phyloP scores from a whole-genome alignment of 2,888 invertebrate species.

The Drosophila engyochracea region DNA sequence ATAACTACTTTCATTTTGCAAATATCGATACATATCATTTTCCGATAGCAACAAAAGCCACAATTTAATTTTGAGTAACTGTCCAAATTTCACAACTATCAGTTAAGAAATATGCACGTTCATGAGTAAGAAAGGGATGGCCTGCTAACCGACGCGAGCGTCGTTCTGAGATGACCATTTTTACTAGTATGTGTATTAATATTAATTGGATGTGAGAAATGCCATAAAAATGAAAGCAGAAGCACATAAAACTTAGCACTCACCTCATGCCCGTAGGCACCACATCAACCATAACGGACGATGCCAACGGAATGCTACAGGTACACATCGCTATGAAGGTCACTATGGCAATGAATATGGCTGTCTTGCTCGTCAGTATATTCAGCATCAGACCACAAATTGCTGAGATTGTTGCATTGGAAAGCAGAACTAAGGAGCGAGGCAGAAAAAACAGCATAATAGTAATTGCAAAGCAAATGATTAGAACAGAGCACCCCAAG shows the following conservation, averaged over 20 bases:
- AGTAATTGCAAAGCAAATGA: background rate
- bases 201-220: background rate
- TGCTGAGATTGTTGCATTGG: background rate
- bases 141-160: too few relatives aligned
- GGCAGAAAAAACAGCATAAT: constrained; percentile 9
- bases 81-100: too few relatives aligned
- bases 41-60: too few relatives aligned
- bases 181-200: background rate
- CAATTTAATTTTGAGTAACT: too few relatives aligned
- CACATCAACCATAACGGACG: constrained; percentile 33
- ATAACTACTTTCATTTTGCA: background rate
- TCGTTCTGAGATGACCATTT: too few relatives aligned
- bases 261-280: constrained; percentile 61
- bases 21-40: background rate
- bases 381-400: constrained; percentile 23
- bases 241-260: background rate
- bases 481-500: constrained; percentile 4
- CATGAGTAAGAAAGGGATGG: too few relatives aligned
- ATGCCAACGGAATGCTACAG: constrained; percentile 9
- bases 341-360: constrained; percentile 14
- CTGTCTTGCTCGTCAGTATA: background rate
- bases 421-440: constrained; percentile 12
- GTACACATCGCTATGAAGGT: constrained; percentile 13
- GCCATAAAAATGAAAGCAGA: background rate
- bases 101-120: too few relatives aligned